phyloP scores from a whole-genome alignment of 2,797 vertebrate genomes.

The Pelodytes ibericus region DNA sequence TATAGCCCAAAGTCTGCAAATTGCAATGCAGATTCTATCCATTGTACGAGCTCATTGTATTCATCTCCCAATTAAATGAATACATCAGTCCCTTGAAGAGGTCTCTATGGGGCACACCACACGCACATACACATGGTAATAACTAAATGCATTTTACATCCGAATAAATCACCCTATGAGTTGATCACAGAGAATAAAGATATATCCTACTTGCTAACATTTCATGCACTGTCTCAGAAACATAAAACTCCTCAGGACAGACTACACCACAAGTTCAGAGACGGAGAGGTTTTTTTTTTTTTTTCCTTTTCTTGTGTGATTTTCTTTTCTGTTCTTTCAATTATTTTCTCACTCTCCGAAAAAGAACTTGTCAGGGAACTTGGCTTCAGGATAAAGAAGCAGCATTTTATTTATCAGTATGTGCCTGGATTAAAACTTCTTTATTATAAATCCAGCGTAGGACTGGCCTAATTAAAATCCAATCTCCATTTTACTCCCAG shows the following conservation, averaged over 20 bases:
- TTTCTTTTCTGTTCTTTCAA: slow-evolving; percentile 68
- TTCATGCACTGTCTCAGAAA: slow-evolving; percentile 48
- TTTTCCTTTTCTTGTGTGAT: slow-evolving; percentile 57
- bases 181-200: slow-evolving; percentile 51
- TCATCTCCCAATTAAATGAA: slow-evolving; percentile 67
- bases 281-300: slow-evolving; percentile 59
- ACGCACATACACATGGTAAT: slow-evolving; percentile 58
- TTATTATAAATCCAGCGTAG: slow-evolving; percentile 74
- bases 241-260: slow-evolving; percentile 43
- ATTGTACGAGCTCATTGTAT: slow-evolving; percentile 57
- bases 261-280: slow-evolving; percentile 33
- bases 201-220: slow-evolving; percentile 52
- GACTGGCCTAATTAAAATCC: slow-evolving; percentile 73
- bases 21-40: slow-evolving; percentile 54
- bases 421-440: slow-evolving; percentile 70
- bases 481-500: slow-evolving; percentile 65
- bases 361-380: slow-evolving; percentile 73
- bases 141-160: slow-evolving; percentile 59
- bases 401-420: slow-evolving; percentile 75
- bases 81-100: slow-evolving; percentile 66
- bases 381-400: slow-evolving; percentile 72
- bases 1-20: slow-evolving; percentile 63
- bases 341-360: slow-evolving; percentile 68
- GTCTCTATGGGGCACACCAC: slow-evolving; percentile 60
- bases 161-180: slow-evolving; percentile 58